Evolutionary conservation across 1,140 invertebrate species (phyloP).

Genomic region (Drosophila ogumai): DNA sequence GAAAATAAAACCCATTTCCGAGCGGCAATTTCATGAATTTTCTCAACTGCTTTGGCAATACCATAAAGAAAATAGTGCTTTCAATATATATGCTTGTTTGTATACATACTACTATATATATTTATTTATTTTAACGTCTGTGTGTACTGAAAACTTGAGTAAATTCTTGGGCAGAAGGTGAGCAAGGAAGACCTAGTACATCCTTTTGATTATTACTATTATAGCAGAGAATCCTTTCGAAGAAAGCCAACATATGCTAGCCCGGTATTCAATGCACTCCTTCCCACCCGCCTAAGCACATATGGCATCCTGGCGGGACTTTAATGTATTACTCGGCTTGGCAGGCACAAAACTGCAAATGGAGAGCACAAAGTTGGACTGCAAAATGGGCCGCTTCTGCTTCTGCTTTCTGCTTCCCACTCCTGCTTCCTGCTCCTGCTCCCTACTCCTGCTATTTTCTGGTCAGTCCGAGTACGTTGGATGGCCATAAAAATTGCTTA

Average conservation of each 20-base stretch:
- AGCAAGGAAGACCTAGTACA: too few relatives aligned
- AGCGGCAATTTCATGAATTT: slow-evolving; percentile 49
- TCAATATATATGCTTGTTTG: neutral
- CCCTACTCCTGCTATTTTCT: neutral
- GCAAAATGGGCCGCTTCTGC: slow-evolving; percentile 20
- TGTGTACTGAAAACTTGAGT: slow-evolving; percentile 20
- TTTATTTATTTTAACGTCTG: slow-evolving; percentile 3
- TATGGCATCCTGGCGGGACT: neutral
- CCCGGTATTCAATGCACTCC: neutral
- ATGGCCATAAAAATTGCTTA: slow-evolving; percentile 68
- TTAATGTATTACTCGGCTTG: slow-evolving; percentile 48
- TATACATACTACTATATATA: neutral
- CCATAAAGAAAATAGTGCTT: slow-evolving; percentile 61
- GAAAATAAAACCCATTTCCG: slow-evolving; percentile 46
- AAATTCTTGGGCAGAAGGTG: slow-evolving; percentile 5
- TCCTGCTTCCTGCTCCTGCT: neutral
- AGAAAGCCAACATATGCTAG: neutral
- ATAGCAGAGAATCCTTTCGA: neutral
- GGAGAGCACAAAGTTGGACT: slow-evolving; percentile 47
- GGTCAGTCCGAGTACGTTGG: slow-evolving; percentile 3
- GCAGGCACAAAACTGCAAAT: slow-evolving; percentile 58
- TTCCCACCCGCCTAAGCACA: neutral
- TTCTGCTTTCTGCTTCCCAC: neutral
- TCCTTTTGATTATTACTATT: slow-evolving; percentile 1
- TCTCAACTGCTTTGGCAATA: slow-evolving; percentile 46